These are phyloP conservation scores for Desmophyllum pertusum DNA, from an alignment of 92 coral and sea anemone genomes.

Conservation along the genomic window DNA sequence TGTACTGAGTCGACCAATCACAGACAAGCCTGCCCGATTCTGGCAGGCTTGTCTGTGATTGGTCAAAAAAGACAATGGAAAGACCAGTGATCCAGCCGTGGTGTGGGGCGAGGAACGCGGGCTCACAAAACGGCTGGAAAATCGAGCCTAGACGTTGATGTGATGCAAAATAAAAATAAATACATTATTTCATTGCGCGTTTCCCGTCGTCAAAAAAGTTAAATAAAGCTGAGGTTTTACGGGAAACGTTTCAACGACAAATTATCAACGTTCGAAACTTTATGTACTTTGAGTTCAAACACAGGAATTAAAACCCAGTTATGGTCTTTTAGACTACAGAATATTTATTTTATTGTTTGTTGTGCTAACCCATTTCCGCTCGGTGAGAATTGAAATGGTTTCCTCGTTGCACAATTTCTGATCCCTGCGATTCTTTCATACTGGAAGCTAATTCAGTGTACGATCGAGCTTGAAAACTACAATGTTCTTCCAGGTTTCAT, in stretches of 20 bases:
- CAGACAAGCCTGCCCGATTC: too few species aligned
- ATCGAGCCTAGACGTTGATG: too few species aligned
- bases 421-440: neutral
- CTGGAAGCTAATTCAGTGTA: neutral
- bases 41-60: too few species aligned
- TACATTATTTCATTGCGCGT: neutral
- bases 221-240: neutral
- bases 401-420: neutral
- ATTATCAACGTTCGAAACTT: neutral
- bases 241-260: neutral
- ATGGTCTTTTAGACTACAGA: neutral
- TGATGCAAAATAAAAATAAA: too few species aligned
- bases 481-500: neutral
- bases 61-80: too few species aligned
- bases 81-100: too few species aligned
- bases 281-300: neutral
- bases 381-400: neutral
- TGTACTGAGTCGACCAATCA: too few species aligned
- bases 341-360: neutral
- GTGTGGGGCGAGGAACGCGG: too few species aligned
- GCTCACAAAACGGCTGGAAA: too few species aligned
- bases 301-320: constrained; percentile 1
- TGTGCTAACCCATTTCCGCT: neutral
- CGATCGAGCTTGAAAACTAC: neutral
- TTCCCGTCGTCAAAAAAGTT: neutral